Base-by-base conservation (phyloP, 2,797 vertebrate species). In the Varecia variegata region DNA sequence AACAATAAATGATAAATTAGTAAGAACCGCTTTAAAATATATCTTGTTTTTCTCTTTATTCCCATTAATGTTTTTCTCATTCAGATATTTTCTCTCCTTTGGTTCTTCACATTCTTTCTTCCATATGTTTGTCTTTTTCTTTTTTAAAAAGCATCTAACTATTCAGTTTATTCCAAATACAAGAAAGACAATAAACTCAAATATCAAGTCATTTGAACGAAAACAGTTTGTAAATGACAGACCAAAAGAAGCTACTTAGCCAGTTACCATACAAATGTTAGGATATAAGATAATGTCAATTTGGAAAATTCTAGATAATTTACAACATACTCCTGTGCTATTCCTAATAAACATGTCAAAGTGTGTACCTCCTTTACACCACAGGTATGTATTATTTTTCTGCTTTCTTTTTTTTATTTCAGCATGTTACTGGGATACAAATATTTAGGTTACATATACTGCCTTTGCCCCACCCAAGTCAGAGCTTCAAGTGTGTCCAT, bases 301-400 rank as follows among this genome's bases (percentile, higher is more conserved):
- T 77, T 88, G 87, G 35, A 82, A 95, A 93, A 68, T 58, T 40
- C 25, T 92, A 74, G 65, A 20, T 76, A 95, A 70, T 47, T 86
- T 70, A 20, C 12, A 71, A 81, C 38, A 65, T 73, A 65, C 35
- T 81, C n/a, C 14, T 20, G 5, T 71, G 47, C 32, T 86, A 9
- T 17, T 93, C 82, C 43, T 88, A 32, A n/a, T 70, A 85, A 65
- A n/a, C 43, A 13, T 43, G 8, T 7, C 52, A 47, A 74, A 86
- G 15, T 47, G 1, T 45, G 1, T n/a, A 20, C 5, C 30, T 85
- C 14, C 80, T 87, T 93, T 25, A 43, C 1, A 47, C 1, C 2
- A 58, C 7, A 60, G 30, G 1, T 38, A 18, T 1, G 2, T 15
- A 58, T 14, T 38, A 81, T 60, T 68, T 52, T 56, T 56, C 54